These are phyloP conservation scores for Dolichallabes microphthalmus DNA, from an alignment of 2,113 vertebrate species.

Conservation along the genomic window DNA sequence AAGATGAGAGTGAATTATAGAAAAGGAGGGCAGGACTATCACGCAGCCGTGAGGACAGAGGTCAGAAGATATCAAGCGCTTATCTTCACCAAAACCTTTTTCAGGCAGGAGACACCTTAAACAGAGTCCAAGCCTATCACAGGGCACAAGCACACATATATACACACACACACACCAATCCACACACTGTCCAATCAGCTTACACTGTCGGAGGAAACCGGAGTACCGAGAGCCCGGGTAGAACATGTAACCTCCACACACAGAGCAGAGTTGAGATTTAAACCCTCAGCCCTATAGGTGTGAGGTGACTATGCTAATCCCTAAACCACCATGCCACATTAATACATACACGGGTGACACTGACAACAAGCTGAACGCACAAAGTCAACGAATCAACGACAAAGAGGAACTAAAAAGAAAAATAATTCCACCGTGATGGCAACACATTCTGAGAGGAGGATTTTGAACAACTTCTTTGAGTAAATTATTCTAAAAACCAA, in stretches of 20 bases:
- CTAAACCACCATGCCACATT: no score
- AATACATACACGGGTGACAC: not conserved
- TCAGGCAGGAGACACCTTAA: not conserved
- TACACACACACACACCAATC: no score
- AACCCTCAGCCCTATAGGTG: no score
- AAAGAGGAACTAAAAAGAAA: not conserved
- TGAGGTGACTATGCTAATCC: no score
- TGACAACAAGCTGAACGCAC: not conserved
- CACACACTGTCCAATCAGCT: no score
- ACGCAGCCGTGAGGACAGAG: not conserved
- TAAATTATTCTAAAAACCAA: not conserved
- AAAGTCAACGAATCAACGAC: not conserved
- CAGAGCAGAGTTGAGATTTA: no score
- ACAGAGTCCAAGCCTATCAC: no score
- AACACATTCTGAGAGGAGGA: not conserved
- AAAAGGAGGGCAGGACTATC: conserved; percentile 27
- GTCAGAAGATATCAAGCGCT: not conserved
- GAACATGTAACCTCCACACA: no score
- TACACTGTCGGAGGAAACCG: no score
- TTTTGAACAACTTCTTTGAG: not conserved
- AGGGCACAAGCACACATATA: no score
- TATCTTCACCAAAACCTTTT: not conserved
- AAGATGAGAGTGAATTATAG: conserved; percentile 18
- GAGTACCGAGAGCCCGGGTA: no score
- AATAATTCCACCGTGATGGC: not conserved